Conservation (phyloP, 1,140 invertebrate genomes). For the Eupristina koningsbergeri region DNA sequence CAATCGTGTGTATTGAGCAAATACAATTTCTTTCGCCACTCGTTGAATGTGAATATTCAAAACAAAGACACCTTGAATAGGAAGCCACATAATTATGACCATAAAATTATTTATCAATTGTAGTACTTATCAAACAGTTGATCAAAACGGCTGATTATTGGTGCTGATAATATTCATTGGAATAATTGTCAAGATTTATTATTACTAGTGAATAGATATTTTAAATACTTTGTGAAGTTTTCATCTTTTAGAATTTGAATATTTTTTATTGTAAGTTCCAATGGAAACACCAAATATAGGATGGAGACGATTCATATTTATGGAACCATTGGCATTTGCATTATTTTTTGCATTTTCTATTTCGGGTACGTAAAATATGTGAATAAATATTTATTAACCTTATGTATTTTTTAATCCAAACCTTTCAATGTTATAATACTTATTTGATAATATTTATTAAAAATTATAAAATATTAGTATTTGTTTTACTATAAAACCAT, state of each 20-base stretch:
- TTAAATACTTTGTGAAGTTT: background rate
- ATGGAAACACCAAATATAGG: slow-evolving; percentile 32
- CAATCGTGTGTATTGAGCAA: background rate
- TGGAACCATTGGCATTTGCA: slow-evolving; percentile 59
- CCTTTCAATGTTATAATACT: background rate
- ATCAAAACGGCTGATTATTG: background rate
- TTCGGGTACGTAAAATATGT: slow-evolving; percentile 54
- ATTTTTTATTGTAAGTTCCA: background rate
- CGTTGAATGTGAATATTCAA: background rate
- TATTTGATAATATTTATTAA: background rate
- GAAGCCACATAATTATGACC: slow-evolving; percentile 14
- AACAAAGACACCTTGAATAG: background rate
- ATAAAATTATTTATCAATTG: background rate
- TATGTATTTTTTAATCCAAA: background rate
- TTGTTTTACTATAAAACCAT: too few species aligned
- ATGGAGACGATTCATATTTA: slow-evolving; percentile 57
- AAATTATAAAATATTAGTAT: too few species aligned
- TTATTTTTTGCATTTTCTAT: slow-evolving; percentile 55
- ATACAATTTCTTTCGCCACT: background rate
- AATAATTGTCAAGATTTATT: background rate
- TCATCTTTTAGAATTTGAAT: background rate
- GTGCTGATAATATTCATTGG: background rate
- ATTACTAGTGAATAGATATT: background rate
- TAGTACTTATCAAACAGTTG: background rate
- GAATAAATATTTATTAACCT: background rate